Conservation (phyloP, 2,888 invertebrate genomes). For the Amphipyra tragopoginis region DNA sequence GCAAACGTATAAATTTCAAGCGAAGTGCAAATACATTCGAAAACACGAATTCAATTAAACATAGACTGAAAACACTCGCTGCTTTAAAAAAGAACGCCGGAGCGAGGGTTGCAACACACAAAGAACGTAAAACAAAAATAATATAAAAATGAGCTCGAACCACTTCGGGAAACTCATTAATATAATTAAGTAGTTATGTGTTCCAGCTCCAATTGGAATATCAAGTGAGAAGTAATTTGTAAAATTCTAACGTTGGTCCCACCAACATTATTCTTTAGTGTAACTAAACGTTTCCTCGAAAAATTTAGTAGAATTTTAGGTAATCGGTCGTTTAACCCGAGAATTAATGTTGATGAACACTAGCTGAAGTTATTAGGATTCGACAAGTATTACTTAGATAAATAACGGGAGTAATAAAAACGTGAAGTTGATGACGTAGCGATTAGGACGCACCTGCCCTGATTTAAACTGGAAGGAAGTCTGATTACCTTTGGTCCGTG, state of each 20-base stretch:
- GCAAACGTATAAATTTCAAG: slow-evolving; percentile 25
- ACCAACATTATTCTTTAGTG: no score
- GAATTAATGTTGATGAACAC: no score
- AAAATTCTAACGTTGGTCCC: slow-evolving; percentile 29
- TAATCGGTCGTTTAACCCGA: no score
- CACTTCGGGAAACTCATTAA: slow-evolving; percentile 64
- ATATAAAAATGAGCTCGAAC: slow-evolving; percentile 59
- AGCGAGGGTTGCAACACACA: slow-evolving; percentile 43
- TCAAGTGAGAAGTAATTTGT: slow-evolving; percentile 51
- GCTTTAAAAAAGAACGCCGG: slow-evolving; percentile 47
- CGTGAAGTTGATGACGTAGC: slow-evolving; percentile 45
- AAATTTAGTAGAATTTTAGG: no score
- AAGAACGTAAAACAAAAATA: slow-evolving; percentile 58
- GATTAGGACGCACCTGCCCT: slow-evolving; percentile 27
- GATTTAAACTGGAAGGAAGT: slow-evolving; percentile 11
- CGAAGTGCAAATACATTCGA: slow-evolving; percentile 44
- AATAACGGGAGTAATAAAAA: slow-evolving; percentile 51
- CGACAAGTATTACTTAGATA: slow-evolving; percentile 16
- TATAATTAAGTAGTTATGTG: slow-evolving; percentile 68
- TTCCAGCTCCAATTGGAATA: slow-evolving; percentile 52
- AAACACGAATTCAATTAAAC: slow-evolving; percentile 64
- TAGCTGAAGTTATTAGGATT: slow-evolving; percentile 34
- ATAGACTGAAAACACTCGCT: slow-evolving; percentile 47
- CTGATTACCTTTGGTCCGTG: slow-evolving; percentile 6
- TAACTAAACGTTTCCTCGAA: no score